Evolutionary conservation across 2,113 vertebrate genomes (phyloP).

Genomic region (Paracanthobrama guichenoti): DNA sequence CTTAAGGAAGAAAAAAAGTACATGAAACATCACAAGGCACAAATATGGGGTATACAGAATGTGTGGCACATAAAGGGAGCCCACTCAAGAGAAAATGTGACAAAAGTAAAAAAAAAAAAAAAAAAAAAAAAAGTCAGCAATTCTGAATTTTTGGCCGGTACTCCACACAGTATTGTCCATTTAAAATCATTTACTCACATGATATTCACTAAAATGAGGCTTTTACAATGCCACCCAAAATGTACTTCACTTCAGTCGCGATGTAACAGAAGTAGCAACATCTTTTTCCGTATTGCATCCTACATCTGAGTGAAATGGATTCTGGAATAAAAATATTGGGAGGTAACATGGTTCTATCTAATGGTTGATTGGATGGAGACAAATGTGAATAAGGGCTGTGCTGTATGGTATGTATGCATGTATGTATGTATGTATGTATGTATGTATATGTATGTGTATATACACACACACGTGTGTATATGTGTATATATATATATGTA

Average conservation of each 20-base stretch:
- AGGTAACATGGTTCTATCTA: background rate
- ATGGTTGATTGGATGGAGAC: background rate
- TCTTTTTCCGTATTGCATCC: background rate
- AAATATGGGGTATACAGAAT: slow-evolving; percentile 5
- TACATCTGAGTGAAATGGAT: background rate
- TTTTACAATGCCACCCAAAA: background rate
- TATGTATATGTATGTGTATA: too few relatives aligned
- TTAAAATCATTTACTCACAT: background rate
- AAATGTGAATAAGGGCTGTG: background rate
- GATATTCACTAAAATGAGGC: background rate
- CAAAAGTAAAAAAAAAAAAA: background rate
- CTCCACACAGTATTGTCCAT: too few relatives aligned
- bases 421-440: too few relatives aligned
- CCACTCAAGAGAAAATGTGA: background rate
- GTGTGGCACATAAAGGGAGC: background rate
- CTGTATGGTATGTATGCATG: too few relatives aligned
- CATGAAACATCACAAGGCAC: background rate
- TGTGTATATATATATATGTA: too few relatives aligned
- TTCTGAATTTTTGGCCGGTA: too few relatives aligned
- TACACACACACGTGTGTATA: too few relatives aligned
- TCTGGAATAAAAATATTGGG: background rate
- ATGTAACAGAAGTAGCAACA: background rate
- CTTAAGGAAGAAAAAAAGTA: slow-evolving; percentile 46
- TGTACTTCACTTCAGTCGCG: too few relatives aligned
- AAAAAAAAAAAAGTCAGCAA: background rate